Evolutionary conservation across 2,113 vertebrate species (phyloP).

Genomic region (Argyrosomus japonicus): DNA sequence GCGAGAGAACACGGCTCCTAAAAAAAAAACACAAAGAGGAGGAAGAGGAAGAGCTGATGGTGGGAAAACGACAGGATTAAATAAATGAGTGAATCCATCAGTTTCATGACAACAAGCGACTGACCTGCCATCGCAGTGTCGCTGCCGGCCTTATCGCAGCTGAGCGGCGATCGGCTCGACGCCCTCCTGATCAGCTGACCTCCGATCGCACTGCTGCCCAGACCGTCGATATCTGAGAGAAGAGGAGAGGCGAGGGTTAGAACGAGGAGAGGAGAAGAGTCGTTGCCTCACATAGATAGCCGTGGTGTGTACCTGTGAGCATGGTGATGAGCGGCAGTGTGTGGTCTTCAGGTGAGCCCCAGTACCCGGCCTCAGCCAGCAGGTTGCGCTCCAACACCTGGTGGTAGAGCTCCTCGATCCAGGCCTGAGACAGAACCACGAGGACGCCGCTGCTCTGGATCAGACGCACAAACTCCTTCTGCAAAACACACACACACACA

Average conservation of each 20-base stretch:
- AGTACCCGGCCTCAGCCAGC: conserved; percentile 94
- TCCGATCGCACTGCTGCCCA: conserved; percentile 95
- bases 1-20: conserved; percentile 92
- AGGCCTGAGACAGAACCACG: conserved; percentile 94
- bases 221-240: conserved; percentile 91
- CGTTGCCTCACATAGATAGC: too few relatives aligned
- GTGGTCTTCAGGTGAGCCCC: conserved; percentile 89
- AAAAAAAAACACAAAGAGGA: conserved; percentile 16
- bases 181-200: conserved; percentile 91
- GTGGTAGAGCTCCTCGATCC: conserved; percentile 96
- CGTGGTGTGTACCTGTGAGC: conserved; percentile 88
- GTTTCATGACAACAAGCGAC: conserved; percentile 6
- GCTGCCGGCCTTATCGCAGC: conserved; percentile 83
- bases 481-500: conserved; percentile 17
- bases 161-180: conserved; percentile 87
- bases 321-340: conserved; percentile 92
- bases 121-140: conserved; percentile 90
- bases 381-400: conserved; percentile 94
- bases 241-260: not conserved
- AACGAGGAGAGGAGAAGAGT: not conserved
- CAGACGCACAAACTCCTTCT: conserved; percentile 97
- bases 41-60: not conserved
- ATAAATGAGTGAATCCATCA: not conserved
- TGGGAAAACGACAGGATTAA: not conserved
- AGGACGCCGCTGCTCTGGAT: conserved; percentile 93